These are phyloP conservation scores for Furnarius figulus DNA, from an alignment of 2,113 vertebrate species.

Conservation along the genomic window DNA sequence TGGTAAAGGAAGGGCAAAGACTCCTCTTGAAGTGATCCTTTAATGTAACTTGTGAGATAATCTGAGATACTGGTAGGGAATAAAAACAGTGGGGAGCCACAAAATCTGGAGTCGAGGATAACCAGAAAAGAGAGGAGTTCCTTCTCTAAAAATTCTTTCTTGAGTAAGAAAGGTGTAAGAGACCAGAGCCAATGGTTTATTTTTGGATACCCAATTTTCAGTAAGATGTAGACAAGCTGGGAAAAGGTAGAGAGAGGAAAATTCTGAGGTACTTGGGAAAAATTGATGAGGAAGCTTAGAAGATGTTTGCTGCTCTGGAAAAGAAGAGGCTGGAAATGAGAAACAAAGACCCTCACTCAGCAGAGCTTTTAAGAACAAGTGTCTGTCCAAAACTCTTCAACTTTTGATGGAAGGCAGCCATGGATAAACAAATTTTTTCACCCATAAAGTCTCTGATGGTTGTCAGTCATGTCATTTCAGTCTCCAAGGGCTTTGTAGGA, in stretches of 20 bases:
- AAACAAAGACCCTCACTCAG: neutral
- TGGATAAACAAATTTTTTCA: neutral
- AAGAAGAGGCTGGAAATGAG: neutral
- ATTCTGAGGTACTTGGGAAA: neutral
- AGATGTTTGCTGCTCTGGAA: neutral
- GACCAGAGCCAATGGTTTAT: neutral
- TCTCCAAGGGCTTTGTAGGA: neutral
- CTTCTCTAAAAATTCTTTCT: neutral
- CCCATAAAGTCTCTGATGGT: neutral
- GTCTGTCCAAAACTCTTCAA: neutral
- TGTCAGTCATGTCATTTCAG: neutral
- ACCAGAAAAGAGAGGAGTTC: neutral
- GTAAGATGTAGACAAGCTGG: neutral
- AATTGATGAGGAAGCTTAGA: neutral
- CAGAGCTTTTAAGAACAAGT: neutral
- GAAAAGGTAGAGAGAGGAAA: neutral
- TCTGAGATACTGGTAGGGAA: neutral
- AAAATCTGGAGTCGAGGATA: neutral
- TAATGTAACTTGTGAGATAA: neutral
- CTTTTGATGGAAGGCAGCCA: neutral
- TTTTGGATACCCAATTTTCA: neutral
- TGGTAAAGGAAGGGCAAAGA: neutral
- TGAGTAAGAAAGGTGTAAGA: neutral
- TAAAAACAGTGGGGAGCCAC: neutral
- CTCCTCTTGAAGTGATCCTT: neutral